A percentile compares a stretch with the other conserved stretches of the same genome.
Conservation (phyloP, 2,888 invertebrate species). For the Tanytarsus gracilentus region DNA sequence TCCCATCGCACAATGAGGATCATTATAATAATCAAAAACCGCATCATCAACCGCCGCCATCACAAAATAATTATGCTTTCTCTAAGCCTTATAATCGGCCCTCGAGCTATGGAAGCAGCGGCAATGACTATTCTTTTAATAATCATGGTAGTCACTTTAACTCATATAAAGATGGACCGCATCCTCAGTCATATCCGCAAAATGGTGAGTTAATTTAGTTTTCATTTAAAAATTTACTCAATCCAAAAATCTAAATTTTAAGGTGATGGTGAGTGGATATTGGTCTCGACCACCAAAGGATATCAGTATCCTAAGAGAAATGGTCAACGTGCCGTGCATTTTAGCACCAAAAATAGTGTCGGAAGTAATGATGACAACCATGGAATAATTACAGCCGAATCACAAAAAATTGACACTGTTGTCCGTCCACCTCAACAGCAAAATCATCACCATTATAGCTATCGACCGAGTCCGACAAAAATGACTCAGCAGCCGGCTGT, state of each 20-base stretch:
- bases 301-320: slow-evolving; percentile 49
- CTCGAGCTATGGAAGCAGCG: too few species aligned
- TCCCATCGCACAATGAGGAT: slow-evolving; percentile 38
- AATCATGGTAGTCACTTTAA: slow-evolving; percentile 33
- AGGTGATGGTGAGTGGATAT: slow-evolving; percentile 63
- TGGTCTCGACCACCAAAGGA: slow-evolving; percentile 68
- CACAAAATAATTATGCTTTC: too few species aligned
- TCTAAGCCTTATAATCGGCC: too few species aligned
- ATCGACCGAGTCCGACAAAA: slow-evolving; percentile 31
- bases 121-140: too few species aligned
- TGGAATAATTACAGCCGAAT: slow-evolving; percentile 34
- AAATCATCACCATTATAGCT: neutral
- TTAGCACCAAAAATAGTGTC: slow-evolving; percentile 31
- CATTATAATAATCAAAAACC: too few species aligned
- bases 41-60: too few species aligned
- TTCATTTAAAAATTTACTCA: neutral
- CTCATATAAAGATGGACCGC: slow-evolving; percentile 34
- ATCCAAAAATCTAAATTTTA: neutral
- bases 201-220: slow-evolving; percentile 40
- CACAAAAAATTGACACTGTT: slow-evolving; percentile 43
- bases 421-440: slow-evolving; percentile 31
- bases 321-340: slow-evolving; percentile 42
- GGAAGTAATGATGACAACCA: slow-evolving; percentile 11
- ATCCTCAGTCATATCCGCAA: slow-evolving; percentile 52
- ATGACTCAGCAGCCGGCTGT: slow-evolving; percentile 49